Evolutionary conservation across 2,797 vertebrate genomes (phyloP).

Genomic region (Phalloptychus januarius): DNA sequence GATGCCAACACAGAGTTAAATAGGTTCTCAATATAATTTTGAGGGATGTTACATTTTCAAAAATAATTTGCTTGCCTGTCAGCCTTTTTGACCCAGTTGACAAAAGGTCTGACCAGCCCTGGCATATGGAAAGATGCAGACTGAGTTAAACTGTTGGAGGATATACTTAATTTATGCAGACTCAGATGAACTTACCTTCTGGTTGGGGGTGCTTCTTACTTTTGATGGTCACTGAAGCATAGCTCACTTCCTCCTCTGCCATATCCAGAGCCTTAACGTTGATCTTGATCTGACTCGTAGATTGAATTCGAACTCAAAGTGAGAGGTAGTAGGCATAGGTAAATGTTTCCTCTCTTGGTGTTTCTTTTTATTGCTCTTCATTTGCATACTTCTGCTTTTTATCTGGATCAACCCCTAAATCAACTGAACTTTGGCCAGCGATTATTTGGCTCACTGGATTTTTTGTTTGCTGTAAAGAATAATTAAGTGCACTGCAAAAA

Average conservation of each 20-base stretch:
- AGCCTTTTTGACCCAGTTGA: neutral
- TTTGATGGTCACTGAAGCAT: neutral
- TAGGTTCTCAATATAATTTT: neutral
- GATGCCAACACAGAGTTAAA: no score
- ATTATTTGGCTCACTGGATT: neutral
- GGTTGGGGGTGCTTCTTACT: neutral
- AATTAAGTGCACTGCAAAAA: no score
- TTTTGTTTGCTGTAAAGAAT: neutral
- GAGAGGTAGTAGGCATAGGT: accelerated
- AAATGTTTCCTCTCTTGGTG: neutral
- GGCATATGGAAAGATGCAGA: neutral
- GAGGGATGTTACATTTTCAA: neutral
- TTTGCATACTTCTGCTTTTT: slow-evolving; percentile 1
- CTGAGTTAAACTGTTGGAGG: neutral
- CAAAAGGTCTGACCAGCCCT: neutral
- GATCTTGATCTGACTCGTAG: neutral
- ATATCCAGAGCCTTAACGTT: neutral
- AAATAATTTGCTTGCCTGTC: neutral
- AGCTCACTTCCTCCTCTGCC: neutral
- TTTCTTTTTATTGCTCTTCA: neutral
- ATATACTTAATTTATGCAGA: neutral
- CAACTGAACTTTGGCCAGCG: neutral
- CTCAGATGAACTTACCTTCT: neutral
- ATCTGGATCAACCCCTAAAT: neutral
- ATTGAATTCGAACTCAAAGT: neutral